Evolutionary conservation across 2,888 invertebrate genomes (phyloP).

Genomic region (Hypomecis punctinalis): DNA sequence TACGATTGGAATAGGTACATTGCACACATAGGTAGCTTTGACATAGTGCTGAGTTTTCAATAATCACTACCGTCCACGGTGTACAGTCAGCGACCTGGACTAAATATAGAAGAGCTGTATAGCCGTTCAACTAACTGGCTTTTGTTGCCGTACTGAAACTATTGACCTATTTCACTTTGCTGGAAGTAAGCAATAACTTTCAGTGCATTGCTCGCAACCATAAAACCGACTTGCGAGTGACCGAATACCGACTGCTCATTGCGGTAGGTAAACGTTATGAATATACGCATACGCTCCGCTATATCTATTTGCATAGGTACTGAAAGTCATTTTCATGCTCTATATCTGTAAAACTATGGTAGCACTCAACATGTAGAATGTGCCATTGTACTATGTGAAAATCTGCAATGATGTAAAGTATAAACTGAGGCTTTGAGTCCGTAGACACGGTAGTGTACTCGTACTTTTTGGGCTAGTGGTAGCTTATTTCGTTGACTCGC

Average conservation of each 20-base stretch:
- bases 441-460: no score
- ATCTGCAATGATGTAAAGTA: no score
- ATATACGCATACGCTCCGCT: conserved; percentile 22
- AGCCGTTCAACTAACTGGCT: conserved; percentile 78
- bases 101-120: conserved; percentile 71
- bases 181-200: conserved; percentile 84
- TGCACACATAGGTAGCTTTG: conserved; percentile 16
- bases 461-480: no score
- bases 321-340: conserved; percentile 5
- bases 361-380: no score
- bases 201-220: conserved; percentile 75
- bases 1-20: conserved; percentile 15
- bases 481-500: no score
- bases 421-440: no score
- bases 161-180: conserved; percentile 84
- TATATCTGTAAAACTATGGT: conserved; percentile 1
- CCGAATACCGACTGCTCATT: conserved; percentile 56
- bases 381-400: no score
- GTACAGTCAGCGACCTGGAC: conserved; percentile 60
- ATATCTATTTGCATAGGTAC: conserved; percentile 33
- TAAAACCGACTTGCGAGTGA: conserved; percentile 74
- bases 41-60: conserved; percentile 26
- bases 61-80: conserved; percentile 10
- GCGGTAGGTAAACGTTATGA: conserved; percentile 41
- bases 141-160: conserved; percentile 83